Evolutionary conservation across 2,888 invertebrate species (phyloP).

Genomic region (Dicranocentrus wangi): DNA sequence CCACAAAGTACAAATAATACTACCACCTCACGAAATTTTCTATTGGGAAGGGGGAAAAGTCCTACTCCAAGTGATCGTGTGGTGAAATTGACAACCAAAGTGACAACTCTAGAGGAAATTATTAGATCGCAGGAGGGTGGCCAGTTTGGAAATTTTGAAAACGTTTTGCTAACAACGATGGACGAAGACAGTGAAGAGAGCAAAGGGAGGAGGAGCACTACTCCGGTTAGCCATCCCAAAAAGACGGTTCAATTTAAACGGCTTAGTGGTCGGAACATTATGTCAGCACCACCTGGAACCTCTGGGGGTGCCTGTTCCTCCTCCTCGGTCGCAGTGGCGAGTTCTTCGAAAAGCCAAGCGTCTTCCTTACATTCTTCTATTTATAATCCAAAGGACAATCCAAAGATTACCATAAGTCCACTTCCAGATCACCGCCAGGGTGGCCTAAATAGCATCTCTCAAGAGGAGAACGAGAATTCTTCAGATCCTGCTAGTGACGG

Average conservation of each 20-base stretch:
- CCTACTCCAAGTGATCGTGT: constrained; percentile 57
- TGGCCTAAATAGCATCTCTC: constrained; percentile 33
- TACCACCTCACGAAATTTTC: background rate
- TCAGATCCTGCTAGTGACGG: constrained; percentile 57
- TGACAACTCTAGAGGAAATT: constrained; percentile 72
- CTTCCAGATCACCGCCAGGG: constrained; percentile 17
- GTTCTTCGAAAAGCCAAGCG: constrained; percentile 48
- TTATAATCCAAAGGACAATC: constrained; percentile 43
- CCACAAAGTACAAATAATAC: background rate
- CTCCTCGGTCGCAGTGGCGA: constrained; percentile 29
- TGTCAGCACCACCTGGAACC: constrained; percentile 44
- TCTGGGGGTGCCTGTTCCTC: constrained; percentile 23
- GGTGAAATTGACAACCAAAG: constrained; percentile 71
- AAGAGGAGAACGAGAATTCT: constrained; percentile 52
- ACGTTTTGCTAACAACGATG: background rate
- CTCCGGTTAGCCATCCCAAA: constrained; percentile 24
- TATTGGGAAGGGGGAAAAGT: constrained; percentile 36
- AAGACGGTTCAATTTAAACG: constrained; percentile 55
- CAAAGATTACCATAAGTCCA: constrained; percentile 45
- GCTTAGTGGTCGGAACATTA: constrained; percentile 20
- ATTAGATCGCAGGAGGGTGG: constrained; percentile 59
- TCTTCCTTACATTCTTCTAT: constrained; percentile 31
- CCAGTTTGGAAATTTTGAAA: constrained; percentile 1
- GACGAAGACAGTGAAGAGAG: constrained; percentile 22
- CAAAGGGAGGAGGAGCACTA: constrained; percentile 23